Evolutionary conservation across 2,797 vertebrate genomes (phyloP).

Genomic region (Poecilia velifera): DNA sequence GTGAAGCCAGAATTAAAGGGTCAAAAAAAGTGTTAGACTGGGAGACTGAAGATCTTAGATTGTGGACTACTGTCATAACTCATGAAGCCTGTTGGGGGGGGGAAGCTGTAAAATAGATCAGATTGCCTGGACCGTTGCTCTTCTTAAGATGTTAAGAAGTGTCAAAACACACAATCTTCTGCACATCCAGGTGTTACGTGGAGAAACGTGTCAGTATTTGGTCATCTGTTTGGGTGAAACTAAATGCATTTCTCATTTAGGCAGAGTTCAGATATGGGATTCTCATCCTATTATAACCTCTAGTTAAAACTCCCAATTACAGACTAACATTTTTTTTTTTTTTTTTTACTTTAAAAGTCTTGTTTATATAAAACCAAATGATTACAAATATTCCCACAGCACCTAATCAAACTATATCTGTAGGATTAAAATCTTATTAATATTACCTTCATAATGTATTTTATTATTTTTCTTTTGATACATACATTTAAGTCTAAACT

Average conservation of each 20-base stretch:
- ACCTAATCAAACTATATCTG: background rate
- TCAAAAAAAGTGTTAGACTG: constrained; percentile 58
- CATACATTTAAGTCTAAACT: background rate
- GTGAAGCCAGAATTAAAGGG: constrained; percentile 66
- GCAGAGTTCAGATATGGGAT: background rate
- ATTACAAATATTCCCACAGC: background rate
- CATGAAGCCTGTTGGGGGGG: constrained; percentile 30
- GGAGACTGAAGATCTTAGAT: constrained; percentile 56
- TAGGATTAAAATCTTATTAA: background rate
- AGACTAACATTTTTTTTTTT: background rate
- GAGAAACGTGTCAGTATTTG: constrained; percentile 37
- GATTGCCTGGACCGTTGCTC: constrained; percentile 26
- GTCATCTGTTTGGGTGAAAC: constrained; percentile 26
- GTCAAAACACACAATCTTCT: constrained; percentile 28
- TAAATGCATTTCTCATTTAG: constrained; percentile 15
- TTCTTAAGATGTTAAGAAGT: constrained; percentile 27
- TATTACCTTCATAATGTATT: background rate
- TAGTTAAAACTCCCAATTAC: background rate
- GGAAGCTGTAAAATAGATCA: constrained; percentile 22
- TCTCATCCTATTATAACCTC: background rate
- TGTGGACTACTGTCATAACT: constrained; percentile 57
- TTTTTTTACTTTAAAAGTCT: background rate
- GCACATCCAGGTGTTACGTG: constrained; percentile 31
- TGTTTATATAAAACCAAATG: background rate
- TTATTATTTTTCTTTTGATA: background rate